phyloP scores from a whole-genome alignment of 2,113 vertebrate genomes.

The Nerophis lumbriciformis region DNA sequence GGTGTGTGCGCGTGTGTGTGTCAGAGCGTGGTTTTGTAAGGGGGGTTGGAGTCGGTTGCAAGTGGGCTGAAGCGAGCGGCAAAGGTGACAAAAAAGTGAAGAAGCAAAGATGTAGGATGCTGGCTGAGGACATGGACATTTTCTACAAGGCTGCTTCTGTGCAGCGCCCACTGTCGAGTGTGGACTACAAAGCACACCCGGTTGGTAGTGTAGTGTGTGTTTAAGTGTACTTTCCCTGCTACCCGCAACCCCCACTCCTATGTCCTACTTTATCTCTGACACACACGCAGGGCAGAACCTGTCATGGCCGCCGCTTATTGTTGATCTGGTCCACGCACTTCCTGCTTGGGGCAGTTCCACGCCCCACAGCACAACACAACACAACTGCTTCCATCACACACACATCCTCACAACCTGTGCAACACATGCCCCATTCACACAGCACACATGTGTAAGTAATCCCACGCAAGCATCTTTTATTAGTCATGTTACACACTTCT shows the following conservation, averaged over 20 bases:
- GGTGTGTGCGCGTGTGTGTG: no score
- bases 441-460: no score
- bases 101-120: slow-evolving; percentile 15
- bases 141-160: slow-evolving; percentile 64
- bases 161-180: slow-evolving; percentile 26
- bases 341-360: slow-evolving; percentile 65
- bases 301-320: slow-evolving; percentile 69
- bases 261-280: neutral
- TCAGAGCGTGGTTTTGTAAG: no score
- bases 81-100: slow-evolving; percentile 18
- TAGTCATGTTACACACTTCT: no score
- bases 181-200: slow-evolving; percentile 1
- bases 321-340: slow-evolving; percentile 71
- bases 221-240: slow-evolving; percentile 32
- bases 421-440: neutral
- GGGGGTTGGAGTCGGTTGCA: no score
- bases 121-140: slow-evolving; percentile 67
- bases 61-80: neutral
- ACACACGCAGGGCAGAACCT: slow-evolving; percentile 55
- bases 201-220: slow-evolving; percentile 1
- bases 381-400: slow-evolving; percentile 53
- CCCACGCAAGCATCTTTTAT: no score
- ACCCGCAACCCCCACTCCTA: slow-evolving; percentile 23
- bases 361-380: slow-evolving; percentile 47
- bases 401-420: slow-evolving; percentile 9